These are phyloP conservation scores for Chrysomela aeneicollis DNA, from an alignment of 2,888 invertebrate genomes.

Conservation along the genomic window DNA sequence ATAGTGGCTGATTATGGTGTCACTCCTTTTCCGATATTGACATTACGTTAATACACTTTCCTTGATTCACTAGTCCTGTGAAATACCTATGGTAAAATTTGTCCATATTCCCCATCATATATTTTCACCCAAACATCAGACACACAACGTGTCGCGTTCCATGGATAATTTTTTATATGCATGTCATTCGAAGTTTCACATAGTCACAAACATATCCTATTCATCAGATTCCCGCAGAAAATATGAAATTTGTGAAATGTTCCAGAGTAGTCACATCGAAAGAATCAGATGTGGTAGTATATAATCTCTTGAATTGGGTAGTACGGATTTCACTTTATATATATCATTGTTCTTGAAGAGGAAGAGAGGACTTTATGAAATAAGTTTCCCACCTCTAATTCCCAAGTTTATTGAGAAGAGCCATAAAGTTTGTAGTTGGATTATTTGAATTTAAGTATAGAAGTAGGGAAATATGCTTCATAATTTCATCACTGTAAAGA, in stretches of 20 bases:
- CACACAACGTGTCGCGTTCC: too few species aligned
- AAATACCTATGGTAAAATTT: too few species aligned
- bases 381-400: conserved; percentile 30
- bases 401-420: neutral
- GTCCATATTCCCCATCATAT: too few species aligned
- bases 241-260: conserved; percentile 19
- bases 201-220: neutral
- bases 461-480: neutral
- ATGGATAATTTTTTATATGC: neutral
- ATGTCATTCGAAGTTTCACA: neutral
- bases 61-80: too few species aligned
- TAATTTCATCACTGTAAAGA: neutral
- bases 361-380: conserved; percentile 32
- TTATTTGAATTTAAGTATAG: neutral
- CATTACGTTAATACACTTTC: too few species aligned
- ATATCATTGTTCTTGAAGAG: conserved; percentile 26
- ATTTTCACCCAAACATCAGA: too few species aligned
- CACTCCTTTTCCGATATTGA: too few species aligned
- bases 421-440: neutral
- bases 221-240: conserved; percentile 15
- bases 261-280: conserved; percentile 16
- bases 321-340: conserved; percentile 30
- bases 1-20: too few species aligned
- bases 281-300: conserved; percentile 26
- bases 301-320: conserved; percentile 26